Conservation (phyloP, 2,888 invertebrate species). For the Horisme vitalbata region DNA sequence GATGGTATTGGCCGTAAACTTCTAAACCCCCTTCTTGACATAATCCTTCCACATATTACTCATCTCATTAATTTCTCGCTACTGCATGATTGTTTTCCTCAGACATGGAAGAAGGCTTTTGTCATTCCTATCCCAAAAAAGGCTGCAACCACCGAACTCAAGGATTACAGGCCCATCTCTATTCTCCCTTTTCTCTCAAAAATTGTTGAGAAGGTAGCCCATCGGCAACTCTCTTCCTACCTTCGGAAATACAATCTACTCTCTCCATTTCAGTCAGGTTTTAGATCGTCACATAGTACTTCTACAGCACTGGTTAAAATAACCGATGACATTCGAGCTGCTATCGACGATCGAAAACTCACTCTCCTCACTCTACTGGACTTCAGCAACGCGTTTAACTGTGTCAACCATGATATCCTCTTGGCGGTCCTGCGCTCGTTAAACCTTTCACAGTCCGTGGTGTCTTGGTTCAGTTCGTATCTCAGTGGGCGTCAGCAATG, state of each 20-base stretch:
- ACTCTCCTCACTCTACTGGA: background rate
- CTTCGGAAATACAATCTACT: background rate
- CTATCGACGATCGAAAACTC: background rate
- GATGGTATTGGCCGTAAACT: too few species aligned
- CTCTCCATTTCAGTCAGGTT: background rate
- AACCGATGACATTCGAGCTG: background rate
- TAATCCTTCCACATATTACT: too few species aligned
- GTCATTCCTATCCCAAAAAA: constrained; percentile 1
- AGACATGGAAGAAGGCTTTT: background rate
- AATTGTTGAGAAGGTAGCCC: background rate
- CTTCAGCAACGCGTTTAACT: background rate
- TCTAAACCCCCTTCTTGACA: too few species aligned
- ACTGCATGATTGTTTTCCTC: background rate
- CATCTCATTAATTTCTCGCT: too few species aligned
- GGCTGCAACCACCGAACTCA: background rate
- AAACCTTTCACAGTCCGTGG: background rate
- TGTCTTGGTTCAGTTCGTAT: background rate
- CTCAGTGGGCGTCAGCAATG: background rate
- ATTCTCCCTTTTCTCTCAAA: background rate
- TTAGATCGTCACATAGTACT: background rate
- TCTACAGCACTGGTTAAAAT: background rate
- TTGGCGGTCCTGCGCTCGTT: background rate
- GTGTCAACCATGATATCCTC: background rate
- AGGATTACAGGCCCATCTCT: background rate
- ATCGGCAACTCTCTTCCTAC: background rate